Base-by-base conservation (phyloP, 1,140 invertebrate species). In the Colletes latitarsis region DNA sequence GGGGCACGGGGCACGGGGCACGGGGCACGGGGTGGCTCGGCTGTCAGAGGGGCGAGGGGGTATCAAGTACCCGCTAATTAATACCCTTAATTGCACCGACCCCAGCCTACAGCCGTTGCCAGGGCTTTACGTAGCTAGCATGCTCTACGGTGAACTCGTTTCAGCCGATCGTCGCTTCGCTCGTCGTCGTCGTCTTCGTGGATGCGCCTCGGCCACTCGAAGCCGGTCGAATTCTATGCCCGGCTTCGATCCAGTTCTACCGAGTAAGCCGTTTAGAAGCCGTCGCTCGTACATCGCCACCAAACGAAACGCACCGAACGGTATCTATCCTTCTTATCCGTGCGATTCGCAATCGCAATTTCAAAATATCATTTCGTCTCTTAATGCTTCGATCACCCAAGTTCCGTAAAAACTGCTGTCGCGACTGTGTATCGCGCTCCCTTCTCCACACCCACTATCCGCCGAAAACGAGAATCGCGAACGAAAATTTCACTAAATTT, bases 51-150 rank as follows among this genome's bases (percentile, higher is more conserved):
- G 63, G 82, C 74, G 72, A 68, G 82, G 71, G 87, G 81, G 78
- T 82, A 88, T 89, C 84, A 91, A 92, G 92, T 91, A 90, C 90
- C 85, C 85, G 91, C 90, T 93, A 93, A 93, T 93, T 93, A 93
- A 93, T 93, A 93, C 90, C 89, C 91, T 90, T 92, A 93, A 93
- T 93, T 93, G 92, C 90, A 88, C 86, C 90, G 88, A 90, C 89
- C 89, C 91, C 84, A 89, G 77, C 79, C 85, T 88, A 86, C 81
- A 85, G 83, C 87, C 77, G 80, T 57, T 77, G 76, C 82, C 88
- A 90, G 88, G 87, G 83, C 87, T 82, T 86, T 88, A 87, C 86
- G 78, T 86, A 88, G 68, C 49, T 79, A 81, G 77, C 64, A 79
- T 64, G 70, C 77, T 72, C 68, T 58, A 84, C 82, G 72, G 82